Evolutionary conservation across 2,113 vertebrate species (phyloP), one percentile per base, ranked within the genome.

Genomic region (Passerina amoena): DNA sequence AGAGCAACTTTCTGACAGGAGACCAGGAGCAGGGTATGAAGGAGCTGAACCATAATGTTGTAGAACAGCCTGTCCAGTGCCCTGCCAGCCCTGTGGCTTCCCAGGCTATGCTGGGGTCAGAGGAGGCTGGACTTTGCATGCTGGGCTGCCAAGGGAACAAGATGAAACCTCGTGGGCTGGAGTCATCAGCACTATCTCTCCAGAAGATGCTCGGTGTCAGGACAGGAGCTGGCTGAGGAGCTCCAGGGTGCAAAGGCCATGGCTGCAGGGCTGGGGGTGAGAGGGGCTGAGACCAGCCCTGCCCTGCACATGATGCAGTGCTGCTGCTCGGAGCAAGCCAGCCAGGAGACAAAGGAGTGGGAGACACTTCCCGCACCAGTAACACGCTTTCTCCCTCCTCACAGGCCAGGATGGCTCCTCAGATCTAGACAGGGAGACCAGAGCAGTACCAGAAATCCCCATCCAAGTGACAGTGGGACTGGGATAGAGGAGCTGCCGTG

Each of bases 351-450:
- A 11, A 71, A 83, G 61, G 12, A 44, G 4, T 64, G 50, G 25
- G 18, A 53, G 18, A 35, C 2, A 2, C 6, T 68, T 42, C 14
- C 14, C 17, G 28, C 25, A 13, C 16, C 22, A 22, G 6, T 94
- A 81, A 96, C 59, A 63, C 10, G 8, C 1, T 2, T 86, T 44
- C 30, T 87, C 21, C 33, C 87, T 87, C 33, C 68, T 91, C 11
- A 6, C 94, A 97, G 97, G 68, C 33, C 60, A 61, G 40, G 44
- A 96, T 94, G 95, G n/a, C 69, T 89, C 66, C 63, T 77, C 14
- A 0, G 42, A 54, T 92, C 78, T 97, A 95, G 86, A 63, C 48
- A 75, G 59, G n/a, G 33, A 83, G 47, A 33, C 50, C 37, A 28
- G 71, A 78, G 54, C 27, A 17, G 77, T 33, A 53, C 33, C 2